Evolutionary conservation across 2,888 invertebrate genomes (phyloP).

Genomic region (Scrobipalpa atriplicella): DNA sequence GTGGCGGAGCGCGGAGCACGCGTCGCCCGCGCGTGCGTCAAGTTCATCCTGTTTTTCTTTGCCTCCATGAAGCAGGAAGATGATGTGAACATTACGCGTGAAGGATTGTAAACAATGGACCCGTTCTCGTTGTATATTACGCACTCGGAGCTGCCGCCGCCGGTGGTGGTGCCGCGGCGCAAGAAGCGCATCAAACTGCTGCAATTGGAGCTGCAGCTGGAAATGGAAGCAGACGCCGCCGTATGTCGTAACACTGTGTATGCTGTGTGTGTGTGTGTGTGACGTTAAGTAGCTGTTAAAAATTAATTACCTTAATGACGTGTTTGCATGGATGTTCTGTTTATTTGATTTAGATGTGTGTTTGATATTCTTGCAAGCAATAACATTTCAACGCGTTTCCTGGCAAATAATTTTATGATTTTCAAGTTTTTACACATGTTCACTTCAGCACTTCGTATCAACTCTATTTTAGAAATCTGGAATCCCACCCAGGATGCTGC

Average conservation of each 20-base stretch:
- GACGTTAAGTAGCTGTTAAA: slow-evolving; percentile 20
- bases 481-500: slow-evolving; percentile 19
- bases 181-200: slow-evolving; percentile 75
- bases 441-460: slow-evolving; percentile 1
- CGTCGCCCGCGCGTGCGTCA: slow-evolving; percentile 55
- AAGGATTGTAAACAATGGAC: slow-evolving; percentile 57
- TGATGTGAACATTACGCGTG: slow-evolving; percentile 48
- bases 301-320: slow-evolving; percentile 17
- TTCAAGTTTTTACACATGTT: neutral
- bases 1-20: slow-evolving; percentile 48
- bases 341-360: slow-evolving; percentile 20
- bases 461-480: slow-evolving; percentile 31
- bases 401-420: slow-evolving; percentile 1
- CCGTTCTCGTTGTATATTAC: slow-evolving; percentile 76
- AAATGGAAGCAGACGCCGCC: slow-evolving; percentile 43
- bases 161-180: slow-evolving; percentile 69
- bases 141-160: slow-evolving; percentile 69
- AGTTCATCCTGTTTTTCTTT: slow-evolving; percentile 58
- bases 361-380: neutral
- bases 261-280: neutral
- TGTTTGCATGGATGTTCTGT: slow-evolving; percentile 27
- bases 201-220: slow-evolving; percentile 64
- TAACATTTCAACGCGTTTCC: neutral
- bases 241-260: slow-evolving; percentile 29
- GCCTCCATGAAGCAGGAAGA: slow-evolving; percentile 49